phyloP scores from a whole-genome alignment of 2,888 invertebrate genomes.

The Chrysina gloriosa region DNA sequence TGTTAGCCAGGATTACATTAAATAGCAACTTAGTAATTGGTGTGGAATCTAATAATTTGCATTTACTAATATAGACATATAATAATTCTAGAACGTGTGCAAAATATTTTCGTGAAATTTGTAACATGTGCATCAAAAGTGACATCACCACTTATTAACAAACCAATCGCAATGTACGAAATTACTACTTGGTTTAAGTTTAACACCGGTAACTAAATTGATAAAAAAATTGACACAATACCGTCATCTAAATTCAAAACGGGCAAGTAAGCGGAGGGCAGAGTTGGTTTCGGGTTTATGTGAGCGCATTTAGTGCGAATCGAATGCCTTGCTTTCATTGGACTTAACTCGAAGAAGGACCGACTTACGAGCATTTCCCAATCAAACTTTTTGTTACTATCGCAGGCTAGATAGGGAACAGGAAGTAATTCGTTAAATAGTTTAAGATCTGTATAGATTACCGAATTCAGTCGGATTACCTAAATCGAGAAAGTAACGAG shows the following conservation, averaged over 20 bases:
- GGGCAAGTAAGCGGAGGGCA: not conserved
- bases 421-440: conserved; percentile 56
- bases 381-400: conserved; percentile 37
- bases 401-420: conserved; percentile 24
- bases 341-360: conserved; percentile 13
- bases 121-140: too few species aligned
- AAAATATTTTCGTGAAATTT: too few species aligned
- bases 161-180: too few species aligned
- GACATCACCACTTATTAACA: too few species aligned
- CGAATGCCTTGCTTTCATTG: conserved; percentile 19
- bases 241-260: not conserved
- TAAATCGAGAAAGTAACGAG: conserved; percentile 60
- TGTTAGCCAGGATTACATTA: too few species aligned
- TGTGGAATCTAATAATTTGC: too few species aligned
- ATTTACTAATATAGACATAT: too few species aligned
- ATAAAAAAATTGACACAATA: not conserved
- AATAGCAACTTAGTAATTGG: too few species aligned
- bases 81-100: too few species aligned
- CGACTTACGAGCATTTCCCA: conserved; percentile 31
- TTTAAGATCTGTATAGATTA: conserved; percentile 61
- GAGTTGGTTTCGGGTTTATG: conserved; percentile 2
- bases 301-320: not conserved
- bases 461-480: conserved; percentile 56
- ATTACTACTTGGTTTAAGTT: too few species aligned
- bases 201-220: not conserved